A percentile compares a stretch with the other conserved stretches of the same genome.
Evolutionary conservation across 2,888 invertebrate genomes (phyloP).

Genomic region (Dorcus parallelipipedus): DNA sequence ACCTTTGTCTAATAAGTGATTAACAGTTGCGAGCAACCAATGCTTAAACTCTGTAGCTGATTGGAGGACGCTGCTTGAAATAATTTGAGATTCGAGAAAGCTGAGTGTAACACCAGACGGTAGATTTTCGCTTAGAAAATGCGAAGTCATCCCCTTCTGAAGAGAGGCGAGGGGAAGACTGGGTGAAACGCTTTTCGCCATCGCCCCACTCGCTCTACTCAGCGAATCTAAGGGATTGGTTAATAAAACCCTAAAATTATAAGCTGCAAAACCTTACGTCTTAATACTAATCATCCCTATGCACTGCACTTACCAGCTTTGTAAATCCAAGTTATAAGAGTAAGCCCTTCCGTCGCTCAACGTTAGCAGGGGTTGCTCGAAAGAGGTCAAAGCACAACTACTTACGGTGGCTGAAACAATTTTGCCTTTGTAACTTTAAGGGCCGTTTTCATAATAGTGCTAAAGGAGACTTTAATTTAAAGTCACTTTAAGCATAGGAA

Average conservation of each 20-base stretch:
- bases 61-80: slow-evolving; percentile 65
- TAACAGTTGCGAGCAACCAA: slow-evolving; percentile 63
- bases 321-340: slow-evolving; percentile 74
- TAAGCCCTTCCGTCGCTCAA: slow-evolving; percentile 83
- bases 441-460: no score
- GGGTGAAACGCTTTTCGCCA: slow-evolving; percentile 42
- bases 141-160: slow-evolving; percentile 43
- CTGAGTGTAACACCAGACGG: slow-evolving; percentile 55
- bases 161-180: slow-evolving; percentile 42
- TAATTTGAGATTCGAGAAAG: slow-evolving; percentile 72
- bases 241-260: slow-evolving; percentile 49
- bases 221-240: slow-evolving; percentile 56
- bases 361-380: slow-evolving; percentile 78
- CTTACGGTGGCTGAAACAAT: slow-evolving; percentile 54
- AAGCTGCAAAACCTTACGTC: not conserved
- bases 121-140: slow-evolving; percentile 38
- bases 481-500: no score
- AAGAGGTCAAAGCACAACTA: slow-evolving; percentile 56
- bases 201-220: slow-evolving; percentile 49
- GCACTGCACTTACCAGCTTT: slow-evolving; percentile 61
- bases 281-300: not conserved
- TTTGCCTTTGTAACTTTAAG: slow-evolving; percentile 3
- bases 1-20: slow-evolving; percentile 66
- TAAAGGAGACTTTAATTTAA: no score
- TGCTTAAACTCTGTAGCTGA: slow-evolving; percentile 72